Conservation (phyloP, 2,113 vertebrate species). For the Nannobrachium achirus region DNA sequence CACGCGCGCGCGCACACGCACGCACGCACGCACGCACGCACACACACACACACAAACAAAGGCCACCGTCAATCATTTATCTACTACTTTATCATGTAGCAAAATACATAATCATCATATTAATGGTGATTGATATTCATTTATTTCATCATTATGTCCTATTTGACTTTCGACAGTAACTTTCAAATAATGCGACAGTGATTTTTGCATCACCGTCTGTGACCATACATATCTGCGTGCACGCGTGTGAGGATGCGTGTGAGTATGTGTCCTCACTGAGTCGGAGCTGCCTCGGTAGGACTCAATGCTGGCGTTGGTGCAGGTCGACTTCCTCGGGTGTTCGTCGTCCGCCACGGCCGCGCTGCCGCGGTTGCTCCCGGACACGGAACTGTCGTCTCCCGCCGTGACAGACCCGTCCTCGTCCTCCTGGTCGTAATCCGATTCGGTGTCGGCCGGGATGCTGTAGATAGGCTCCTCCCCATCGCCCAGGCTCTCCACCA, state of each 20-base stretch:
- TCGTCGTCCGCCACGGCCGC: constrained; percentile 78
- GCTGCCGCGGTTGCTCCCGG: constrained; percentile 77
- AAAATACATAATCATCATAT: too few relatives aligned
- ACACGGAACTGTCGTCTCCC: constrained; percentile 75
- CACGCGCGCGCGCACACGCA: not conserved
- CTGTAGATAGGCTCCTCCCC: constrained; percentile 84
- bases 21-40: not conserved
- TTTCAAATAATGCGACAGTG: not conserved
- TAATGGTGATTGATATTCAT: too few relatives aligned
- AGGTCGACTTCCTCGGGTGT: constrained; percentile 83
- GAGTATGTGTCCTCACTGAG: constrained; percentile 83
- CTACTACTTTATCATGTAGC: too few relatives aligned
- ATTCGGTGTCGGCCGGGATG: constrained; percentile 85
- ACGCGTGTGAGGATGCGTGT: constrained; percentile 39
- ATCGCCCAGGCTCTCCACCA: constrained; percentile 78
- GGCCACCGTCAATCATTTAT: too few relatives aligned
- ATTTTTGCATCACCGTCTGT: constrained; percentile 7
- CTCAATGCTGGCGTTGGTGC: constrained; percentile 84
- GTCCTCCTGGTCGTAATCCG: constrained; percentile 91
- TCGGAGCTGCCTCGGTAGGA: constrained; percentile 89
- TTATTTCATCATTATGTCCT: too few relatives aligned
- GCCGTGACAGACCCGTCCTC: constrained; percentile 82
- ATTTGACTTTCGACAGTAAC: too few relatives aligned
- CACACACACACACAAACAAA: too few relatives aligned
- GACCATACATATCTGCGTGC: constrained; percentile 65